Conservation (phyloP, 1,140 invertebrate species). For the Neodiprion virginianus region DNA sequence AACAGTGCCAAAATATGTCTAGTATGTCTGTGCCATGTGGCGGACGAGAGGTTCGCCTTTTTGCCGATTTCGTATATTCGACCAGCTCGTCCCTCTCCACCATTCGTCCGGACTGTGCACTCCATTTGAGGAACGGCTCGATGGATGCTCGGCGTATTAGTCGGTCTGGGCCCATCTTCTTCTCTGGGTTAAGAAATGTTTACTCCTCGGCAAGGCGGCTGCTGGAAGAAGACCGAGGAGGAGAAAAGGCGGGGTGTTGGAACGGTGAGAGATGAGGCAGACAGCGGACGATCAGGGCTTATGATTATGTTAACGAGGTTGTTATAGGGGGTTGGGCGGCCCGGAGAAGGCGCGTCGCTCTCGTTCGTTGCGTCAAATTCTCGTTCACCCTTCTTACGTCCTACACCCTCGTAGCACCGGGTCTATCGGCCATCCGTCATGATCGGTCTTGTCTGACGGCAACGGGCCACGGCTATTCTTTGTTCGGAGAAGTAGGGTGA, state of each 20-base stretch:
- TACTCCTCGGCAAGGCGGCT: too few species aligned
- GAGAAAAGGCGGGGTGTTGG: neutral
- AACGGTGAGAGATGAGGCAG: neutral
- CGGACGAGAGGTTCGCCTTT: too few species aligned
- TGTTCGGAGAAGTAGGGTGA: neutral
- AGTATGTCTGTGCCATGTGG: too few species aligned
- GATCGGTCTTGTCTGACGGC: slow-evolving; percentile 38
- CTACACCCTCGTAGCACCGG: neutral
- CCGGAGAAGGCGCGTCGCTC: neutral
- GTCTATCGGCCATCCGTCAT: slow-evolving; percentile 35
- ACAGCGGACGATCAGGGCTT: neutral
- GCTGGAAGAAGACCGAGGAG: too few species aligned
- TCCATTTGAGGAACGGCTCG: too few species aligned
- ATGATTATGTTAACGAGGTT: slow-evolving; percentile 17
- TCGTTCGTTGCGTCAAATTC: neutral
- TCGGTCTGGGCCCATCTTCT: too few species aligned
- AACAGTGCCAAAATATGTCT: too few species aligned
- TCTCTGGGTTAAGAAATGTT: too few species aligned
- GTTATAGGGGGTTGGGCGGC: neutral
- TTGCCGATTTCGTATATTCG: too few species aligned
- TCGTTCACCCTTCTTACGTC: neutral
- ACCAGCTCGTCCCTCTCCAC: too few species aligned
- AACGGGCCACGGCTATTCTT: neutral
- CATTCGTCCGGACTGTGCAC: too few species aligned
- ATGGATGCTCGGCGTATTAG: too few species aligned